A percentile compares a stretch with the other conserved stretches of the same genome.
These are phyloP conservation scores for Cynodonichthys magdalenae DNA, from an alignment of 2,797 vertebrate species.

Conservation along the genomic window DNA sequence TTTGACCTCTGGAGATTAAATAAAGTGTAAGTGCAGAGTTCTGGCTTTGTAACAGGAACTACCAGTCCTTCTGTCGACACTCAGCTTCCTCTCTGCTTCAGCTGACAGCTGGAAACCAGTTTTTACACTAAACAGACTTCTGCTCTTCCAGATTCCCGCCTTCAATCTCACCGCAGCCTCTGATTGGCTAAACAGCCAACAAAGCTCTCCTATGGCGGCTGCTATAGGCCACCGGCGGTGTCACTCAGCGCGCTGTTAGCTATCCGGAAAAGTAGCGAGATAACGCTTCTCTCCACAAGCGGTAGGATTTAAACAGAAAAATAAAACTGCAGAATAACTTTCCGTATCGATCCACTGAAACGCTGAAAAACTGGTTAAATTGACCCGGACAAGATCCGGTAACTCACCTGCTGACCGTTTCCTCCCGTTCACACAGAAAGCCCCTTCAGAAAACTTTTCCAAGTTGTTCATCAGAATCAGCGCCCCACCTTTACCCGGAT, in stretches of 20 bases:
- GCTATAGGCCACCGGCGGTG: constrained; percentile 29
- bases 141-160: constrained; percentile 40
- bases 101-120: constrained; percentile 24
- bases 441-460: constrained; percentile 45
- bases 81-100: constrained; percentile 32
- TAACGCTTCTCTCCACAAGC: constrained; percentile 1
- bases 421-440: neutral
- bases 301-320: neutral
- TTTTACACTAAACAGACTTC: constrained; percentile 15
- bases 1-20: neutral
- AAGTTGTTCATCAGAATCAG: constrained; percentile 36
- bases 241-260: constrained; percentile 22
- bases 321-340: neutral
- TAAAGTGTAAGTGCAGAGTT: too few species aligned
- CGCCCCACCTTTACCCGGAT: constrained; percentile 57
- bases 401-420: constrained; percentile 48
- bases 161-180: neutral
- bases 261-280: constrained; percentile 9
- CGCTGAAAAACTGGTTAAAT: accelerated
- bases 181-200: constrained; percentile 30
- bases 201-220: accelerated
- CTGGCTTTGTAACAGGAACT: constrained; percentile 30
- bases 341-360: accelerated
- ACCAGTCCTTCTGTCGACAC: constrained; percentile 3
- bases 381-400: accelerated